A percentile compares a stretch with the other conserved stretches of the same genome.
Evolutionary conservation across 2,888 invertebrate genomes (phyloP).

Genomic region (Pseudococcus viburni): DNA sequence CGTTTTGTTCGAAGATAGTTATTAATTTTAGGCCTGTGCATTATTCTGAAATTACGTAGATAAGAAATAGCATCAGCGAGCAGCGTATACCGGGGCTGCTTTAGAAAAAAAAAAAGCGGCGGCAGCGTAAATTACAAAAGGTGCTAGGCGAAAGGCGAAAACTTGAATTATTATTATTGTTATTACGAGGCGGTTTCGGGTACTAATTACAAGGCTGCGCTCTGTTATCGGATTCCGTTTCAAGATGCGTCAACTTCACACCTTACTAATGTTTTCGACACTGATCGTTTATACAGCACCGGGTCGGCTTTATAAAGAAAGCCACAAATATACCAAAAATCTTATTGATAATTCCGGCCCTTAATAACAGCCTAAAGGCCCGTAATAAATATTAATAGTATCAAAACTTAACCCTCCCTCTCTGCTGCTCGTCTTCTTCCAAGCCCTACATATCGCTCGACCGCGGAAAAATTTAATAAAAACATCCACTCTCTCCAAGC

Average conservation of each 20-base stretch:
- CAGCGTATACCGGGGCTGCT: slow-evolving; percentile 2
- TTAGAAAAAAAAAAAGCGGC: slow-evolving; percentile 28
- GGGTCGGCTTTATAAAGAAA: slow-evolving; percentile 51
- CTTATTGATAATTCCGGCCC: slow-evolving; percentile 54
- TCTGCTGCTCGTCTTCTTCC: not conserved
- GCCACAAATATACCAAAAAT: slow-evolving; percentile 34
- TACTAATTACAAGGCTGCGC: slow-evolving; percentile 63
- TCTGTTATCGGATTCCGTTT: slow-evolving; percentile 66
- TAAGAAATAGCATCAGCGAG: slow-evolving; percentile 34
- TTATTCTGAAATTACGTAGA: slow-evolving; percentile 34
- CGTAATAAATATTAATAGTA: slow-evolving; percentile 60
- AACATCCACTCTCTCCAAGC: slow-evolving; percentile 1
- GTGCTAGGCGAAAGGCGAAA: slow-evolving; percentile 65
- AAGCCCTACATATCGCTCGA: not conserved
- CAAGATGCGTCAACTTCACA: slow-evolving; percentile 66
- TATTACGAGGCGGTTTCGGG: slow-evolving; percentile 63
- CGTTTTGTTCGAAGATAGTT: slow-evolving; percentile 32
- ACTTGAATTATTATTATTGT: slow-evolving; percentile 66
- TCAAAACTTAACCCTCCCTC: not conserved
- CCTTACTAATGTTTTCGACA: slow-evolving; percentile 66
- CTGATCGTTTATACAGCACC: slow-evolving; percentile 62
- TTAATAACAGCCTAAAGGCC: slow-evolving; percentile 64
- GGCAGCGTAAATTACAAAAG: slow-evolving; percentile 66
- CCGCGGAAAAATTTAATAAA: not conserved
- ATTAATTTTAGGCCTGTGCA: slow-evolving; percentile 41